These are phyloP conservation scores for Seira ritae DNA, from an alignment of 2,888 invertebrate species.

Conservation along the genomic window DNA sequence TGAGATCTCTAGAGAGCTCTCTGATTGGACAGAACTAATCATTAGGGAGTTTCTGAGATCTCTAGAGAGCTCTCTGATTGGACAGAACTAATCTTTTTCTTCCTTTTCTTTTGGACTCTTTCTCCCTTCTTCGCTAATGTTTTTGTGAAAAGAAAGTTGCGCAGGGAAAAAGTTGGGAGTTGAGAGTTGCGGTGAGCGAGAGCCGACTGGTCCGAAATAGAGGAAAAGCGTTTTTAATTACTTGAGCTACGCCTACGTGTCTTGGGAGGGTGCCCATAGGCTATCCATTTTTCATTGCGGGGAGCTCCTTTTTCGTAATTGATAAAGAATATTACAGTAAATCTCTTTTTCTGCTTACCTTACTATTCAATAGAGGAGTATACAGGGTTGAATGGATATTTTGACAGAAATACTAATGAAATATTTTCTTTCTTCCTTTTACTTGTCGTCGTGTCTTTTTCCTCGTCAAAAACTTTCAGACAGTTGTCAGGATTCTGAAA, in stretches of 20 bases:
- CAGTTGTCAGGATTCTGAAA: neutral
- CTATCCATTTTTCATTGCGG: neutral
- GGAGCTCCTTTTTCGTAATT: too few species aligned
- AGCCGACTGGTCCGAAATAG: neutral
- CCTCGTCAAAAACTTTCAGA: neutral
- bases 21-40: conserved; percentile 52
- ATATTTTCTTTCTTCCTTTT: too few species aligned
- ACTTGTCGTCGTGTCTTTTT: neutral
- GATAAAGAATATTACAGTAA: neutral
- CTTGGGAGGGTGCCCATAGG: neutral
- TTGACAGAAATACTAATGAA: too few species aligned
- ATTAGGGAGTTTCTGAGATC: conserved; percentile 60
- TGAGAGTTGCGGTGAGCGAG: neutral
- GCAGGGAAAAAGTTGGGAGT: conserved; percentile 35
- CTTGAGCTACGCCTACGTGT: neutral
- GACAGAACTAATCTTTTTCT: conserved; percentile 40
- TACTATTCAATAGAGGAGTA: neutral
- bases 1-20: conserved; percentile 42
- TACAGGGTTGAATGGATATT: neutral
- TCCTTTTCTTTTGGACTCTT: conserved; percentile 26
- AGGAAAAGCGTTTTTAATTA: neutral
- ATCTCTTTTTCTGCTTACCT: neutral
- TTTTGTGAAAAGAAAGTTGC: conserved; percentile 46
- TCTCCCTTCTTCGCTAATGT: neutral
- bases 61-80: conserved; percentile 48